These are phyloP conservation scores for Perca flavescens DNA, from an alignment of 2,113 vertebrate genomes.

Conservation along the genomic window DNA sequence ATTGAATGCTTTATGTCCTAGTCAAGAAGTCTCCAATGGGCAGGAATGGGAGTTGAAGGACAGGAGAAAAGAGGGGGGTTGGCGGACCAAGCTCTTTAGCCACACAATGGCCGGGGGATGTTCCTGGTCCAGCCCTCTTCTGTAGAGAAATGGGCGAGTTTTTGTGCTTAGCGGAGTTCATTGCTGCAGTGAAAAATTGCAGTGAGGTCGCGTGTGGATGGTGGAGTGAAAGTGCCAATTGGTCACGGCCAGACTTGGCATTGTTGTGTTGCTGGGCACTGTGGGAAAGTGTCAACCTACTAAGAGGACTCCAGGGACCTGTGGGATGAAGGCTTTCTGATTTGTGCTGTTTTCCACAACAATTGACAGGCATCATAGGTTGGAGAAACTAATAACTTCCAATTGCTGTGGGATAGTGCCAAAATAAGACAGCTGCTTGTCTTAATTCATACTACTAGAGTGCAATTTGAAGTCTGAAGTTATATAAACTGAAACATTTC, in stretches of 20 bases:
- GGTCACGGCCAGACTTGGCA: conserved; percentile 91
- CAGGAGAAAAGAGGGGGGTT: conserved; percentile 91
- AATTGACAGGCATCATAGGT: conserved; percentile 87
- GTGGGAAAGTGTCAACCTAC: conserved; percentile 87
- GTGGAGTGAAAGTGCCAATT: conserved; percentile 94
- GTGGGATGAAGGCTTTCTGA: conserved; percentile 85
- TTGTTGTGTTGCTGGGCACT: conserved; percentile 88
- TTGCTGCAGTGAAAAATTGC: conserved; percentile 96
- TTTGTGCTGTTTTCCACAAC: conserved; percentile 88
- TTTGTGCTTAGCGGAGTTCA: conserved; percentile 88
- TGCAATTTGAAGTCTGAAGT: background rate
- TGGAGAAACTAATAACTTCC: conserved; percentile 80
- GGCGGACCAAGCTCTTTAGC: conserved; percentile 75
- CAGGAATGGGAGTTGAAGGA: conserved; percentile 88
- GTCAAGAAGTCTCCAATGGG: conserved; percentile 87
- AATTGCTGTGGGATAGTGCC: conserved; percentile 62
- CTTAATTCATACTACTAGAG: conserved; percentile 11
- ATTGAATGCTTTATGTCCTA: conserved; percentile 96
- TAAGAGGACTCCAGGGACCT: conserved; percentile 87
- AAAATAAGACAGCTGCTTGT: conserved; percentile 19
- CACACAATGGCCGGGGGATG: conserved; percentile 79
- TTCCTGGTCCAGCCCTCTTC: conserved; percentile 83
- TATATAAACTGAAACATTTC: background rate
- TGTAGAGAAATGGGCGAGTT: conserved; percentile 76
- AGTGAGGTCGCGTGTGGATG: conserved; percentile 97